Evolutionary conservation across 2,797 vertebrate species (phyloP), one percentile per base, ranked within the genome.

Genomic region (Chiloscyllium punctatum): DNA sequence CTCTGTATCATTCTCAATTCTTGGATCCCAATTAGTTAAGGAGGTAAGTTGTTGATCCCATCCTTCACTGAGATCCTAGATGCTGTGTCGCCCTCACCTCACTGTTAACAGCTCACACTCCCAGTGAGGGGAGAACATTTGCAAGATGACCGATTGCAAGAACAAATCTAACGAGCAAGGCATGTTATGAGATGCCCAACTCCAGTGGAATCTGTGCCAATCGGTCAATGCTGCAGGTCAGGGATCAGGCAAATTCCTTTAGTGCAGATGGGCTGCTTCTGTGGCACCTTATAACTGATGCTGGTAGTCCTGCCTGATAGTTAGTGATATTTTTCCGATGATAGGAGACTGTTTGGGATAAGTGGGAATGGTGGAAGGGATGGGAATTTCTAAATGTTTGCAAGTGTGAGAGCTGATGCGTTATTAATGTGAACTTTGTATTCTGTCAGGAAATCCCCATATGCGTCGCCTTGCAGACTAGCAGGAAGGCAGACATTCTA

Each of bases 401-500:
- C 37, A 9, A 69, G 27, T 25, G 13, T 27, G n/a, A 11, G 51
- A 51, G 69, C 33, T 51, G 4, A 8, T 94, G 13, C 23, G 1
- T 23, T 25, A 0, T 57, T 95, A 95, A 95, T 71, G 42, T 42
- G 25, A 1, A 51, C 6, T 95, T 97, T 95, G 77, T 4, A 96
- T 71, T 94, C 96, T 96, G 96, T 82, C 96, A 98, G 98, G 13
- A 7, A 11, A 98, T 99, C 96, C 97, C 98, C 0, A 96, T 98
- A 0, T 99, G 99, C 96, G 97, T 99, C 94, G 96, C 97, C 0
- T 97, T 99, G 96, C 96, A 98, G 13, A 98, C 98, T 96, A 96
- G 98, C 74, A 99, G 98, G 96, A 98, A 99, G 97, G 97, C 97
- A 0, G 98, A 99, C 96, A 98, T 99, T 97, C 98, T 99, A 86